Evolutionary conservation across 1,140 invertebrate species (phyloP).

Genomic region (Proctacanthus coquilletti): DNA sequence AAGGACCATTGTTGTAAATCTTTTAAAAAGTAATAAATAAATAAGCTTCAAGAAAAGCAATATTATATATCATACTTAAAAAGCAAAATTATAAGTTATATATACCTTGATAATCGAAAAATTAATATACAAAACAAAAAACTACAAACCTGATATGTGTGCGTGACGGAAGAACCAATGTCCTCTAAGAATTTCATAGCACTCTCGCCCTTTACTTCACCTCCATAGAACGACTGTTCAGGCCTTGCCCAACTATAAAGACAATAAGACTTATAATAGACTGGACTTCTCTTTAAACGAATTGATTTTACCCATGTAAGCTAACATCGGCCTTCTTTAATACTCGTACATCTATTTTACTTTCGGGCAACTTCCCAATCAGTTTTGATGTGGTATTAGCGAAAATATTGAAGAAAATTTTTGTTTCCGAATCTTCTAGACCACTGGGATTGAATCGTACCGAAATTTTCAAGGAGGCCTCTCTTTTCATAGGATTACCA

Average conservation of each 20-base stretch:
- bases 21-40: constrained; percentile 11
- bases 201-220: constrained; percentile 63
- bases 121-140: neutral
- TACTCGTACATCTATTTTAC: constrained; percentile 45
- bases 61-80: too few species aligned
- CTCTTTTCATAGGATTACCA: constrained; percentile 70
- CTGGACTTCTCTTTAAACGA: constrained; percentile 7
- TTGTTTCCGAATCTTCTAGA: constrained; percentile 49
- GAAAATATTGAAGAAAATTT: constrained; percentile 54
- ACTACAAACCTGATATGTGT: constrained; percentile 58
- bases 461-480: constrained; percentile 37
- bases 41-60: too few species aligned
- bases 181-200: constrained; percentile 70
- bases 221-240: constrained; percentile 75
- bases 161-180: constrained; percentile 66
- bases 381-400: constrained; percentile 79
- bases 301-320: constrained; percentile 50
- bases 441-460: constrained; percentile 66
- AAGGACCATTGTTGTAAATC: constrained; percentile 74
- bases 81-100: too few species aligned
- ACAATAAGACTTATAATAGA: constrained; percentile 1
- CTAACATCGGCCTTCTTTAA: constrained; percentile 68
- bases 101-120: too few species aligned
- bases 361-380: constrained; percentile 36
- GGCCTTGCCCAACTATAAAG: constrained; percentile 43